A percentile compares a stretch with the other conserved stretches of the same genome.
phyloP scores from a whole-genome alignment of 2,888 invertebrate genomes.

The Choristoneura rosaceana region DNA sequence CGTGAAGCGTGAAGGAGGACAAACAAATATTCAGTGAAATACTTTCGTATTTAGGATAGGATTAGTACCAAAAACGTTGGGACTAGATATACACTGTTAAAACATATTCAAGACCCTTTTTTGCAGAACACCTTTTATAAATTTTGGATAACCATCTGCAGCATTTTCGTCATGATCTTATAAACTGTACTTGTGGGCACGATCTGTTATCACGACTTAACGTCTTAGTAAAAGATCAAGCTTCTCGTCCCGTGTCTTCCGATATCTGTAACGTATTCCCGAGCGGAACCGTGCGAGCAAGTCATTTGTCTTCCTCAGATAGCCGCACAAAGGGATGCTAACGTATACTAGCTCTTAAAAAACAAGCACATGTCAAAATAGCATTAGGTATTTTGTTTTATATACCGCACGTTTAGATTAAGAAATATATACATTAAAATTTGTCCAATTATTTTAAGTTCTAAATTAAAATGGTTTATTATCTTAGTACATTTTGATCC shows the following conservation, averaged over 20 bases:
- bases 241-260: constrained; percentile 12
- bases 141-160: too few species aligned
- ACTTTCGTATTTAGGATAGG: too few species aligned
- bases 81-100: constrained; percentile 5
- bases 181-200: background rate
- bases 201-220: constrained; percentile 3
- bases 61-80: background rate
- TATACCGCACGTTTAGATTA: too few species aligned
- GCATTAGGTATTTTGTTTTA: too few species aligned
- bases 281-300: constrained; percentile 15
- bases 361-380: constrained; percentile 7
- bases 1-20: too few species aligned
- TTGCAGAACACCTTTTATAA: too few species aligned
- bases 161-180: background rate
- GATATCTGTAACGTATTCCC: constrained; percentile 33
- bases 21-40: too few species aligned
- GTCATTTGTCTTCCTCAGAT: constrained; percentile 39
- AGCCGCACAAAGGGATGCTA: constrained; percentile 26
- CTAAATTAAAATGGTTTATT: too few species aligned
- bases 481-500: too few species aligned
- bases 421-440: too few species aligned
- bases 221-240: constrained; percentile 11
- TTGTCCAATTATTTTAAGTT: too few species aligned
- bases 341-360: constrained; percentile 9
- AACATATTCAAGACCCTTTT: too few species aligned